Evolutionary conservation across 2,797 vertebrate species (phyloP), one percentile per base, ranked within the genome.

Genomic region (Sparidentex hasta): DNA sequence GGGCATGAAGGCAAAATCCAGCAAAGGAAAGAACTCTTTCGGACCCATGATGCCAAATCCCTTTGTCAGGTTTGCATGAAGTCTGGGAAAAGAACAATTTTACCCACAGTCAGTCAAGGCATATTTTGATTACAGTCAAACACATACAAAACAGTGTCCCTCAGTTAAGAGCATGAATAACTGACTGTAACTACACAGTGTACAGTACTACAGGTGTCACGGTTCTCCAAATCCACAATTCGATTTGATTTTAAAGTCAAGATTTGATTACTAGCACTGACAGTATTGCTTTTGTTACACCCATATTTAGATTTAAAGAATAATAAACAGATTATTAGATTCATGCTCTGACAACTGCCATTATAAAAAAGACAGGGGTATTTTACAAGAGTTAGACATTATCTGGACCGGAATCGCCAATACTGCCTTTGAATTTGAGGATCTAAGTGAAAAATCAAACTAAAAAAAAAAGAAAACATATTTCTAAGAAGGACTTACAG

Each of bases 1-100:
- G 61, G 97, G 98, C 97, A 98, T 98, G 91, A 96, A 99, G 80
- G 98, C 97, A 3, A 99, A 99, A 92, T 99, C 98, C 88, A 99
- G 93, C 4, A 99, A 93, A 1, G 98, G 98, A 82, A 99, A 99
- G 80, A 99, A 97, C 77, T 99, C 98, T 91, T 99, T 99, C 3
- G 97, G 98, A 21, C 98, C 97, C 51, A 99, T 96, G 93, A 98
- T 97, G 5, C 98, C 97, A 11, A 99, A 99, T 77, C 98, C 98
- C 88, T 98, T 98, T 27, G 97, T 97, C 80, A 99, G 93, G 90
- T 98, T 99, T 20, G 97, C 92, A 88, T 99, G 96, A 82, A 98
- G 94, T 90, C 98, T 99, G 73, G 23, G 43, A 33, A 65, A 58
- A 72, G 21, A 67, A 70, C 25, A 44, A 71, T 12, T 65, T 25